Conservation (phyloP, 2,113 vertebrate species). For the Atherinomorus stipes region DNA sequence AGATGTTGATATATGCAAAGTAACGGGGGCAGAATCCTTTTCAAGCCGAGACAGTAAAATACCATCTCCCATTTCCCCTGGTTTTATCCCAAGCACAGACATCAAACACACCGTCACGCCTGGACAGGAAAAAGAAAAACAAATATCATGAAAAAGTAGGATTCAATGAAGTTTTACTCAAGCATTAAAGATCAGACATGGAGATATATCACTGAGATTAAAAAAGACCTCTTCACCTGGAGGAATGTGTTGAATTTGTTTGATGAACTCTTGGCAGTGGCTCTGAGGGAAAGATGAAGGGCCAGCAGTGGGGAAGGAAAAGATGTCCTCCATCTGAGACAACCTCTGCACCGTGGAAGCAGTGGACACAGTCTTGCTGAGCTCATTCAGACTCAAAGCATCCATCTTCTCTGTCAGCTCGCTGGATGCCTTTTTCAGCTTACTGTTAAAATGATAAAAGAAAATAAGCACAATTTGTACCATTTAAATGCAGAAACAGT, state of each 20-base stretch:
- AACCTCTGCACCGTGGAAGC: constrained; percentile 66
- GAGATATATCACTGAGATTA: neutral
- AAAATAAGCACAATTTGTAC: neutral
- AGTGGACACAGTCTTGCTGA: neutral
- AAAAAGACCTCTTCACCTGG: constrained; percentile 72
- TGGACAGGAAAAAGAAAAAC: constrained; percentile 46
- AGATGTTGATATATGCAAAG: constrained; percentile 84
- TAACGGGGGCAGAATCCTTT: constrained; percentile 80
- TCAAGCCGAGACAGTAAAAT: constrained; percentile 88
- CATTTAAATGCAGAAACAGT: neutral
- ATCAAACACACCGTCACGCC: constrained; percentile 89
- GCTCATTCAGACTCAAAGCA: constrained; percentile 81
- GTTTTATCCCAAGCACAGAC: constrained; percentile 80
- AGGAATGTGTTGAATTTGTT: constrained; percentile 84
- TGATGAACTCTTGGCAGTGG: constrained; percentile 77
- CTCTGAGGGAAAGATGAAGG: constrained; percentile 67
- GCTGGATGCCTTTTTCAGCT: constrained; percentile 80
- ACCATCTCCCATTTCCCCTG: constrained; percentile 77
- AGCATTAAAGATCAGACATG: no score
- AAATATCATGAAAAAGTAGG: no score
- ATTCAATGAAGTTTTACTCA: no score
- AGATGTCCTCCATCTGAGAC: constrained; percentile 82
- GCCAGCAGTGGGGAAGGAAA: constrained; percentile 79
- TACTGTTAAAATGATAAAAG: constrained; percentile 75
- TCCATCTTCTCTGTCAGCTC: constrained; percentile 81